Percentiles rank a stretch among this genome's conserved stretches.
Evolutionary conservation across 2,797 vertebrate species (phyloP).

Genomic region (Epinephelus awoara): DNA sequence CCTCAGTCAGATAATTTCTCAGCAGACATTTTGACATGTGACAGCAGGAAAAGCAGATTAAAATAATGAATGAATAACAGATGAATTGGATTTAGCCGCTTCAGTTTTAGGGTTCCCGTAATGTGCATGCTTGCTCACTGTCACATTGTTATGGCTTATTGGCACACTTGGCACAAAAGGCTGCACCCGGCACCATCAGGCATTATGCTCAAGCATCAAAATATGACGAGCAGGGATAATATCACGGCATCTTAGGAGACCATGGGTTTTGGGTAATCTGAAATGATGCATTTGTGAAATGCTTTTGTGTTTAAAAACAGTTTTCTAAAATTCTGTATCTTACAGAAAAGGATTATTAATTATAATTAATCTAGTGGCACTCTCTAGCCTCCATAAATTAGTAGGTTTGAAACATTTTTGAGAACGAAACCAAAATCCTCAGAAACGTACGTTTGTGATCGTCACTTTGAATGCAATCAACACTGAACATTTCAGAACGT

Average conservation of each 20-base stretch:
- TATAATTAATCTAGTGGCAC: neutral
- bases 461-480: constrained; percentile 58
- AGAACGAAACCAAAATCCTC: constrained; percentile 41
- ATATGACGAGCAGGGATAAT: too few species aligned
- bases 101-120: neutral
- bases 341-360: neutral
- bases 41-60: neutral
- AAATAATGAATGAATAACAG: neutral
- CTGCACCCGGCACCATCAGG: too few species aligned
- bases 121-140: neutral
- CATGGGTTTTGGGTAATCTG: neutral
- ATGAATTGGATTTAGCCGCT: neutral
- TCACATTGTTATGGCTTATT: neutral
- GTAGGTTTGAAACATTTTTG: neutral
- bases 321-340: neutral
- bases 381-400: neutral
- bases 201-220: too few species aligned
- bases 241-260: neutral
- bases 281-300: neutral
- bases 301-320: too few species aligned
- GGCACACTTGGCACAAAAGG: too few species aligned
- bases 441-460: constrained; percentile 57
- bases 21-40: neutral
- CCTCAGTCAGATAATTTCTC: neutral
- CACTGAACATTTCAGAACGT: constrained; percentile 44